Evolutionary conservation across 2,888 invertebrate species (phyloP).

Genomic region (Agrilus biguttatus): DNA sequence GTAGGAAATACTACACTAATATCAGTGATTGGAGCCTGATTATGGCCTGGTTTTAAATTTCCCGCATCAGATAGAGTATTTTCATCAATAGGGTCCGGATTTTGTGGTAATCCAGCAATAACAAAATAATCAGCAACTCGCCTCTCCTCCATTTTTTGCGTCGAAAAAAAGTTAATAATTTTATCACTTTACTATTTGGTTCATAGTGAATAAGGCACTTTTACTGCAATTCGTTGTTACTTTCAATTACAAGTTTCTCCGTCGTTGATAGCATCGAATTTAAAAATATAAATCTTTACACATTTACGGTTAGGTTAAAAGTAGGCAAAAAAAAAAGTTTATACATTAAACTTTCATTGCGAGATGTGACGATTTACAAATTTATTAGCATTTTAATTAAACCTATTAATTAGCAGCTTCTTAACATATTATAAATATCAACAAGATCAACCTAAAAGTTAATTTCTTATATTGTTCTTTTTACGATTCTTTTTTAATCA

Average conservation of each 20-base stretch:
- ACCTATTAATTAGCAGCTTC: too few species aligned
- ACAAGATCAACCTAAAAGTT: too few species aligned
- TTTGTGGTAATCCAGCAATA: slow-evolving; percentile 84
- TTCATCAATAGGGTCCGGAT: slow-evolving; percentile 61
- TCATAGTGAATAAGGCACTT: slow-evolving; percentile 5
- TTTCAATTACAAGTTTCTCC: background rate
- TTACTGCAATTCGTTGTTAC: slow-evolving; percentile 1
- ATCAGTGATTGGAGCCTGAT: slow-evolving; percentile 90
- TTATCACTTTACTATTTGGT: slow-evolving; percentile 1
- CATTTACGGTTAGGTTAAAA: too few species aligned
- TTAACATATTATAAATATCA: too few species aligned
- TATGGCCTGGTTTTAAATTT: slow-evolving; percentile 65
- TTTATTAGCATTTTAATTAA: too few species aligned
- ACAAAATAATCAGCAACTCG: slow-evolving; percentile 97
- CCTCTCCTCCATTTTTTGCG: slow-evolving; percentile 57
- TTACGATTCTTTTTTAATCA: too few species aligned
- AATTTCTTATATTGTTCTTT: too few species aligned
- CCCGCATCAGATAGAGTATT: slow-evolving; percentile 60
- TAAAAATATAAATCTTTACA: too few species aligned
- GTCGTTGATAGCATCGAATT: too few species aligned
- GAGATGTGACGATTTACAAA: too few species aligned
- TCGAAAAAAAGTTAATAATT: background rate
- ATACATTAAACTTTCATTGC: too few species aligned
- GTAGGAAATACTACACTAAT: slow-evolving; percentile 83
- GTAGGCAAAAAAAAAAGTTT: too few species aligned